Evolutionary conservation across 2,888 invertebrate genomes (phyloP), one percentile per base, ranked within the genome.

Genomic region (Melieria omissa): DNA sequence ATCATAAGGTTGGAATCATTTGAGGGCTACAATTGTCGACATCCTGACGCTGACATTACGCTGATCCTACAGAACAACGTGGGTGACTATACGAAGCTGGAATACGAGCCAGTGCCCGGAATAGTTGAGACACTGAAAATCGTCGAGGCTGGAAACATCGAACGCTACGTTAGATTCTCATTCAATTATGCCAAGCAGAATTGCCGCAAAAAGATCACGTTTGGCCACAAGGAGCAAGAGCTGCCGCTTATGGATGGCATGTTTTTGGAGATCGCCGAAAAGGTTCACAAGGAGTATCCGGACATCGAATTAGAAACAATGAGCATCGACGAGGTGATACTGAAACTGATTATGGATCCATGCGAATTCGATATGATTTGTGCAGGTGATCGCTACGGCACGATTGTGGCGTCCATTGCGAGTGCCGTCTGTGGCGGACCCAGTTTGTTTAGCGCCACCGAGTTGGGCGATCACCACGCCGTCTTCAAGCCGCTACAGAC

Each of bases 401-500:
- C 82, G 0, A 79, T 83, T 14, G 63, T 84, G 14, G 77, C 81
- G 14, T 78, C 84, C 45, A 79, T 83, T 12, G 73, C 74, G 29
- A 80, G 80, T 16, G 80, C 78, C 0, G 78, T 84, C 16, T 82
- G 83, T 45, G 85, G 84, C 6, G 83, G 85, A 14, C 78, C 81
- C 4, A 80, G 80, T 72, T 77, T 84, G 2, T 84, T 83, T 52
- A 80, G 80, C 5, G 74, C 81, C 5, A 77, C 73, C 5, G 84
- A 83, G 60, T 65, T 77, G 12, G 82, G 83, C 0, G 78, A 81
- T 4, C 63, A 79, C 60, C 80, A 82, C 72, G 84, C 83, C 3
- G 77, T 84, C 0, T 84, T 84, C 47, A 84, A 84, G 75, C 85
- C 84, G 0, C 74, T 84, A 12, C 79, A 85, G 71, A 81, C 81